Evolutionary conservation across 2,888 invertebrate genomes (phyloP).

Genomic region (Agrilus cyanescens): DNA sequence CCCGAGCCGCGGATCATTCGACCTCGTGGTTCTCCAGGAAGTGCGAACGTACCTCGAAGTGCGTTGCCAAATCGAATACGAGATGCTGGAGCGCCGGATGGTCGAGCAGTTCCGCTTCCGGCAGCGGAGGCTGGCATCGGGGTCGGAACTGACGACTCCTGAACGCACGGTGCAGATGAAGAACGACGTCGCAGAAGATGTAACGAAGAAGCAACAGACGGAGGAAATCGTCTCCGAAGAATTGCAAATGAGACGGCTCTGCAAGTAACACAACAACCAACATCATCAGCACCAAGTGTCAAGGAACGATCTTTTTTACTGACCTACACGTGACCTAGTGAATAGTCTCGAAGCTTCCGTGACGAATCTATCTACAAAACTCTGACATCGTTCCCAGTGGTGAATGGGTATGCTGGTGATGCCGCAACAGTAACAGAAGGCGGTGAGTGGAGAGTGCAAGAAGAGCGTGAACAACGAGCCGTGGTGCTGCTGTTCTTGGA

Average conservation of each 20-base stretch:
- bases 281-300: no score
- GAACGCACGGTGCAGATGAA: conserved; percentile 77
- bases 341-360: conserved; percentile 77
- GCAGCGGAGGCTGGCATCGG: conserved; percentile 72
- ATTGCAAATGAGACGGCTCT: conserved; percentile 66
- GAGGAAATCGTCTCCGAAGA: conserved; percentile 91
- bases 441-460: conserved; percentile 86
- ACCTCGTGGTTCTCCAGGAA: conserved; percentile 51
- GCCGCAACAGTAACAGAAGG: conserved; percentile 84
- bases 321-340: conserved; percentile 70
- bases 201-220: conserved; percentile 78
- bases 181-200: conserved; percentile 85
- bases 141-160: conserved; percentile 79
- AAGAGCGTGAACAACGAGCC: conserved; percentile 92
- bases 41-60: conserved; percentile 69
- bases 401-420: conserved; percentile 73
- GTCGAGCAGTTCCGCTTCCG: conserved; percentile 76
- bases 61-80: conserved; percentile 70
- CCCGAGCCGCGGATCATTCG: conserved; percentile 48
- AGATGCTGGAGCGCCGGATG: conserved; percentile 69
- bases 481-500: conserved; percentile 74
- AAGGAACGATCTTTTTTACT: conserved; percentile 31
- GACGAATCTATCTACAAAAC: conserved; percentile 79
- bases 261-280: conserved; percentile 11
- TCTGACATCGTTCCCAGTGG: conserved; percentile 84